Base-by-base conservation (phyloP, 2,888 invertebrate species). In the Scrobipalpa atriplicella region DNA sequence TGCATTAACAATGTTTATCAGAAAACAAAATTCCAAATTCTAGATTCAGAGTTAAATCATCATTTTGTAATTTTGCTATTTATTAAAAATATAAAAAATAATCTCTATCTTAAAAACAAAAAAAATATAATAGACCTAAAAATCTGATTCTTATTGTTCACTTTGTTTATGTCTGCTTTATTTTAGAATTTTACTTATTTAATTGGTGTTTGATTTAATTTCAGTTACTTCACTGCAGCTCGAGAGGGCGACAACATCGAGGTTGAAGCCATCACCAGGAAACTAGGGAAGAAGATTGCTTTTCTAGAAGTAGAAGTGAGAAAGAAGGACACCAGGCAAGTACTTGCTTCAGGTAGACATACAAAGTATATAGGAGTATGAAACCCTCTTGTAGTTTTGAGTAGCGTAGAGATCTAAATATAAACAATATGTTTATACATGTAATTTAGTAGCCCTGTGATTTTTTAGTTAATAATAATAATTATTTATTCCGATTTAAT, bases 331-430 rank as follows among this genome's bases (percentile, higher is more conserved):
- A 95, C 94, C 69, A 96, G 96, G 65, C 92, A 93, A 60, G 75
- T 98, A 1, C 84, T 99, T 63, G 98, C 97, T 5, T 95, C 94
- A 70, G 98, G 98, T 51, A 94, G 94, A 67, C 98, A 99, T 81
- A 97, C 97, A 0, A 98, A 98, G 84, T 97, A 93, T 78, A 81
- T 91, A 68, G 84, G 84, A 47, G 72, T 84, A 29, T 84, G 16
- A 75, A 62, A 52, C 13, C 19, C 41, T 43, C 43, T 43, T 43
- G 43, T 43, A 43, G 13, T 43, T 43, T 3, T 43, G 11, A 43
- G 43, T 13, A 58, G 36, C 11, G 7, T 36, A 58, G n/a, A 13
- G n/a, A 29, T 29, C 11, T 36, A 11, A n/a, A 29, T 36, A 11
- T 36, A 29, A 43, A 43, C 43, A 39, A 5, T n/a, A n/a, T 39